Conservation (phyloP, 2,888 invertebrate genomes). For the Netelia virgata region DNA sequence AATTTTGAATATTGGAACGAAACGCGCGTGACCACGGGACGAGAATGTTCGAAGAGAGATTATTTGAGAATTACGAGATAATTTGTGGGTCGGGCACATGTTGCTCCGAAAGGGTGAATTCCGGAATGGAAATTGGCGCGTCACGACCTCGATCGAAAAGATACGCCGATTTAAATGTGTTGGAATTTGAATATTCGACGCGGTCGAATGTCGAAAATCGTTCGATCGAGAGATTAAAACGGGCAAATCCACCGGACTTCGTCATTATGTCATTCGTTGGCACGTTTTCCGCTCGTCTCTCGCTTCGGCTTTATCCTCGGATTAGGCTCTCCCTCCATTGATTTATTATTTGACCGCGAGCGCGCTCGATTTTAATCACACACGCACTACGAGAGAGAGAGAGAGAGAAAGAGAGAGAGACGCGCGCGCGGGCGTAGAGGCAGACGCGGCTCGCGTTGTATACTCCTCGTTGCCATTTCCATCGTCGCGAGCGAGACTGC, state of each 20-base stretch:
- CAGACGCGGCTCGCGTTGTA: conserved; percentile 3
- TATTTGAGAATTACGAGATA: neutral
- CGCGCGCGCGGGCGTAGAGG: neutral
- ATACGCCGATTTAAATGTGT: neutral
- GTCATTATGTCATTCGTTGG: conserved; percentile 51
- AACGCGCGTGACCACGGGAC: too few species aligned
- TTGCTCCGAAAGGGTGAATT: neutral
- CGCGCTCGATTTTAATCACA: conserved; percentile 18
- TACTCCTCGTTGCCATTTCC: conserved; percentile 29
- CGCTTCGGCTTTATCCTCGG: neutral
- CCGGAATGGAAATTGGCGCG: neutral
- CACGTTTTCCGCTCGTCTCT: conserved; percentile 24
- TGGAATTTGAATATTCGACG: neutral
- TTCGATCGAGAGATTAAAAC: conserved; percentile 1
- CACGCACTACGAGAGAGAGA: conserved; percentile 15
- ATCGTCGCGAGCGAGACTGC: conserved; percentile 41
- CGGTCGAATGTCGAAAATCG: neutral
- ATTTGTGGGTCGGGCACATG: neutral
- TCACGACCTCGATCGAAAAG: neutral
- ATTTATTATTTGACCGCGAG: conserved; percentile 42
- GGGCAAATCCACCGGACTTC: neutral
- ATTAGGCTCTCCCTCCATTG: neutral
- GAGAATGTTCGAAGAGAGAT: too few species aligned
- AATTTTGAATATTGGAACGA: too few species aligned
- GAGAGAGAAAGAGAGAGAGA: neutral